Percentiles rank a stretch among this genome's conserved stretches.
phyloP scores from a whole-genome alignment of 2,113 vertebrate species.

The Pontoporia blainvillei region DNA sequence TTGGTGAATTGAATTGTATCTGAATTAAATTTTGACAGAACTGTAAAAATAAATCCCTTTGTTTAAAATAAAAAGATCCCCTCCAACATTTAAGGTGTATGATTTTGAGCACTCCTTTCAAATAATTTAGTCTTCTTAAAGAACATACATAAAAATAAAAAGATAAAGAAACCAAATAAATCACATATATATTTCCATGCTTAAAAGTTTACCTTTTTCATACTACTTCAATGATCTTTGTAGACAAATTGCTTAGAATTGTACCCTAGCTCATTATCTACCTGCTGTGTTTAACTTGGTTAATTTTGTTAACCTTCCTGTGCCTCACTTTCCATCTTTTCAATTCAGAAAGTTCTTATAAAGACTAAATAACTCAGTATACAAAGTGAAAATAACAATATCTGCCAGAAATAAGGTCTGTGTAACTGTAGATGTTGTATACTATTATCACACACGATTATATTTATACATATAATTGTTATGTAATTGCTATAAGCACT shows the following conservation, averaged over 20 bases:
- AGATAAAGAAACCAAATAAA: background rate
- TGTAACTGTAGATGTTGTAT: background rate
- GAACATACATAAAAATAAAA: background rate
- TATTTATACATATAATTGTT: background rate
- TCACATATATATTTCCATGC: background rate
- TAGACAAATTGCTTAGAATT: background rate
- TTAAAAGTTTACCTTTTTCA: background rate
- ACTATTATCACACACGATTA: background rate
- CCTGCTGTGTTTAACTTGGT: background rate
- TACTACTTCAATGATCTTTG: background rate
- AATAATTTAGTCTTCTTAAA: background rate
- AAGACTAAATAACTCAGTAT: background rate
- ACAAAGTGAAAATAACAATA: background rate
- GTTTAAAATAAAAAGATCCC: background rate
- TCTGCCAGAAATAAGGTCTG: background rate
- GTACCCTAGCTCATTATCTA: background rate
- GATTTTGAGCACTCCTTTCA: background rate
- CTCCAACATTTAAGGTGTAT: background rate
- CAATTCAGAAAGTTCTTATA: background rate
- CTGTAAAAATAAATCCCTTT: background rate
- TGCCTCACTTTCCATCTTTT: background rate
- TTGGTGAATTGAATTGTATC: background rate
- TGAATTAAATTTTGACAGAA: background rate
- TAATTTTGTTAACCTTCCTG: background rate
- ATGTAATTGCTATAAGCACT: background rate